Conservation (phyloP, 2,797 vertebrate species). For the Anabacerthia variegaticeps region DNA sequence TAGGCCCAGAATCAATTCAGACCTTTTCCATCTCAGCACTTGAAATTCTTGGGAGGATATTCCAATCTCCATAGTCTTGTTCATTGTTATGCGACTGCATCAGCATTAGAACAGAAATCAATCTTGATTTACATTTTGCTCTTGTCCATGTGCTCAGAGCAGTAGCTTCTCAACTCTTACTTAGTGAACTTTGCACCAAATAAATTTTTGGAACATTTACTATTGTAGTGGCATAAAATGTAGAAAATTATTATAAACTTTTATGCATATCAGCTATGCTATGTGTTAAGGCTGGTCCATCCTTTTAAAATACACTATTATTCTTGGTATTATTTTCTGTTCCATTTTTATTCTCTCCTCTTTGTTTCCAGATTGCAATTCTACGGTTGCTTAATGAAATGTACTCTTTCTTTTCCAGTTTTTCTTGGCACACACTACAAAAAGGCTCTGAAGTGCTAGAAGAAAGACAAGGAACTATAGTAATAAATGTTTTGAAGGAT, state of each 20-base stretch:
- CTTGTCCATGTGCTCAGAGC: not conserved
- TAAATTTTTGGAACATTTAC: not conserved
- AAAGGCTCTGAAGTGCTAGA: not conserved
- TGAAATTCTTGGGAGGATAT: constrained; percentile 39
- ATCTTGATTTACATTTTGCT: constrained; percentile 44
- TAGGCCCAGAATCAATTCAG: constrained; percentile 12
- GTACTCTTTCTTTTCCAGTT: not conserved
- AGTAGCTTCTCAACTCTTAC: not conserved
- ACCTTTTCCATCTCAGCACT: not conserved
- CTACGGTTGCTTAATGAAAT: not conserved
- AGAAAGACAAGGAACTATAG: not conserved
- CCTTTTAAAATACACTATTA: not conserved
- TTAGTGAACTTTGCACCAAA: not conserved
- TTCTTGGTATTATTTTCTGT: not conserved
- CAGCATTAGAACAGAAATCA: constrained; percentile 25
- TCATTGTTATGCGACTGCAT: not conserved
- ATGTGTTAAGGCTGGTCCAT: not conserved
- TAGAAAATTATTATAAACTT: not conserved
- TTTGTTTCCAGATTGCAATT: not conserved
- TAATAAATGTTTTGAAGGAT: not conserved
- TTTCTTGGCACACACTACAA: not conserved
- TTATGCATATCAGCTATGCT: not conserved
- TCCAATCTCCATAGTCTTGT: not conserved
- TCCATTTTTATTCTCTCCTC: not conserved
- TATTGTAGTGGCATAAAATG: not conserved